These are phyloP conservation scores for Pseudorectes ferrugineus DNA, from an alignment of 2,113 vertebrate genomes.

Conservation along the genomic window DNA sequence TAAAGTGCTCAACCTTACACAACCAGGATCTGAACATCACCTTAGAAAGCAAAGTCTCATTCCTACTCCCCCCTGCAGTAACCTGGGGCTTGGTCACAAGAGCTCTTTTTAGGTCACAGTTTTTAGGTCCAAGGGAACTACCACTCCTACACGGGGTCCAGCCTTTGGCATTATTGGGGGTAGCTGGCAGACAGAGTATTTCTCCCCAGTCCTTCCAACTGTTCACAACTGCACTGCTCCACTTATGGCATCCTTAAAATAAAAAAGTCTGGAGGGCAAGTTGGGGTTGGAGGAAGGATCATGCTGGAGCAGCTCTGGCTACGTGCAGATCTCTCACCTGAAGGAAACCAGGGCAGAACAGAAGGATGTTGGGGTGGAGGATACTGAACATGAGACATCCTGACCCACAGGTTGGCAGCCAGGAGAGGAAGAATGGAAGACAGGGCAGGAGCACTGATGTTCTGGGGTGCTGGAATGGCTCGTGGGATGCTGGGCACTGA, in stretches of 20 bases:
- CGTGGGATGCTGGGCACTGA: background rate
- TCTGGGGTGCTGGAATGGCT: background rate
- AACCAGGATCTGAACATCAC: background rate
- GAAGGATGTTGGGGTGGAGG: accelerated
- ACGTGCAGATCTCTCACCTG: background rate
- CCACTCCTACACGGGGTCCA: background rate
- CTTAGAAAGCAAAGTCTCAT: background rate
- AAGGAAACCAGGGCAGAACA: background rate
- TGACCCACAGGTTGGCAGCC: background rate
- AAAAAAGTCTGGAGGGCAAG: background rate
- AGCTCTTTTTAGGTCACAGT: background rate
- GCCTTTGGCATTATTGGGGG: background rate
- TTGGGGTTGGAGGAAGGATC: background rate
- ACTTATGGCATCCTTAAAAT: background rate
- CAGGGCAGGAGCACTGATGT: background rate
- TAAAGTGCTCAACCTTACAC: background rate
- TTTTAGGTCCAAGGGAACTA: background rate
- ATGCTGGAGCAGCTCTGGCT: background rate
- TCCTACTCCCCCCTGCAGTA: background rate
- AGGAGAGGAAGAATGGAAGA: background rate
- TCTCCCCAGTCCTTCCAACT: background rate
- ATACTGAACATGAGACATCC: background rate
- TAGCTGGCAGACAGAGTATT: background rate
- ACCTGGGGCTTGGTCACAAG: background rate
- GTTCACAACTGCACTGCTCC: background rate